Base-by-base conservation (phyloP, 2,888 invertebrate genomes). In the Lamellibrachia satsuma region DNA sequence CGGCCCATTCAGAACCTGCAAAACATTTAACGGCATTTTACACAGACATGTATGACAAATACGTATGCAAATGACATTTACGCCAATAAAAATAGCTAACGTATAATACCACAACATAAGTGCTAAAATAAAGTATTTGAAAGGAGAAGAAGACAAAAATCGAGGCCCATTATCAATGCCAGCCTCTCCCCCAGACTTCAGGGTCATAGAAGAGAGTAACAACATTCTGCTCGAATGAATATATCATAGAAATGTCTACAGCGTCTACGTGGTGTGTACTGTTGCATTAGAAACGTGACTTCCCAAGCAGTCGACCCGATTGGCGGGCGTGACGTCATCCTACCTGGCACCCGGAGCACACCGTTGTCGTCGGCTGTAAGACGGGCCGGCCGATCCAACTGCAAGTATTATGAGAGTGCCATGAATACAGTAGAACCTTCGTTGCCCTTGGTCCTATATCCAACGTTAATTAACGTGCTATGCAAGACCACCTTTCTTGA, bases 1-100 rank as follows among this genome's bases (percentile, higher is more conserved):
- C 93, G 93, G 95, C 95, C 95, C 95, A 95, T 90, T 95, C 95
- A 52, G 93, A 93, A 9, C 95, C 95, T 95, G 92, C 11, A 94
- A 92, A 75, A 11, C 75, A 75, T 55, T 7, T 55, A 55, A 9
- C 55, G 6, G 55, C 7, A 3, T 55, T 7, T 55, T 55, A 9
- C 3, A 7, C 55, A 55, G 9, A 55, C 55, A 55, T 27, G 90
- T 22, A 90, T 90, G n/a, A 90, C 15, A 15, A 90, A 22, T 90
- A 90, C 22, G 15, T 75, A 52, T 39, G 39, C 39, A 39, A 39
- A 39, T 39, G 39, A 39, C 39, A 39, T 1, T 39, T 39, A 39
- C 39, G 39, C 39, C 39, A 39, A 39, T 39, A 39, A 39, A 39
- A 39, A 39, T 39, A 39, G 39, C 39, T 39, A 39, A 39, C 39